Evolutionary conservation across 2,888 invertebrate species (phyloP), one percentile per base, ranked within the genome.

Genomic region (Merodon equestris): DNA sequence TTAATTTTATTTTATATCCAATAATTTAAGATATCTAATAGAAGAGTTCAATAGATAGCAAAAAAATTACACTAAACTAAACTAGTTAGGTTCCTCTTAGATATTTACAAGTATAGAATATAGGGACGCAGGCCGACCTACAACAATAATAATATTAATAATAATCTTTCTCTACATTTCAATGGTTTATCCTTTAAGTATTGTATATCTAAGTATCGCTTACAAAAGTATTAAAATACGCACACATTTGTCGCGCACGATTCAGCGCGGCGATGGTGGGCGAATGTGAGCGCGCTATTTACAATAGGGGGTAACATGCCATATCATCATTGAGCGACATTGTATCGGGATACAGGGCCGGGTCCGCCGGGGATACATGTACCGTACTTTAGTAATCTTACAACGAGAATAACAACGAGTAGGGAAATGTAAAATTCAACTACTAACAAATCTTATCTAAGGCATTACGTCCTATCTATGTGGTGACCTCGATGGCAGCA

Each of bases 401-500:
- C 60, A 79, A 79, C 74, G 64, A 79, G 79, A 74, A 79, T 79
- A 79, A 79, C 79, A 79, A 79, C 79, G 68, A 74, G 70, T 79
- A 70, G 54, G 74, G 73, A 74, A 70, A 74, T 74, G 68, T 79
- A 68, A 74, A 79, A 74, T 79, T 79, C 70, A 79, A 79, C 79
- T 79, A 79, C 79, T 67, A 79, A 79, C 79, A 79, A 79, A 74
- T 74, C 68, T 79, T 64, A 68, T 74, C 74, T 79, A 79, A 79
- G 79, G 79, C 79, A 70, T 64, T 60, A 73, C 54, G 48, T 68
- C 72, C 56, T 42, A 84, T 89, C 91, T 92, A 92, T 90, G 91
- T 91, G 64, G 91, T 90, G 83, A 92, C 90, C 85, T 92, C 91
- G 79, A 92, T 91, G 53, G 91, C 90, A 82, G 91, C 90, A 81